Evolutionary conservation across 2,113 vertebrate genomes (phyloP).

Genomic region (Lanius ludovicianus): DNA sequence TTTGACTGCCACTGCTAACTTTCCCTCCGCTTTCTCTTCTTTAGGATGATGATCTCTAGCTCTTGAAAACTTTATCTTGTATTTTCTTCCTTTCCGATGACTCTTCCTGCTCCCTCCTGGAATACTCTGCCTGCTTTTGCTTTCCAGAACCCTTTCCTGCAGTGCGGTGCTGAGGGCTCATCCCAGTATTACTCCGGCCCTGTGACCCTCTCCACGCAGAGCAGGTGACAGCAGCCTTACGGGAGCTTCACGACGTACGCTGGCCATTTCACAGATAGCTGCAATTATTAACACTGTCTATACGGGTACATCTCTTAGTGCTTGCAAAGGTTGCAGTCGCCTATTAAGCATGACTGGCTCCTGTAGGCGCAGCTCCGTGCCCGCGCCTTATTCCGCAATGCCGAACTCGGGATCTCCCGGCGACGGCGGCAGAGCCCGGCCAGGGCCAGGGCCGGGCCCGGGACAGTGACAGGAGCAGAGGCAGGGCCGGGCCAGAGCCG

Average conservation of each 20-base stretch:
- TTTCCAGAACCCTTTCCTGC: not conserved
- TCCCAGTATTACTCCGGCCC: rapidly evolving
- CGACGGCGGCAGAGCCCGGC: rapidly evolving
- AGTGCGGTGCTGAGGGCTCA: rapidly evolving
- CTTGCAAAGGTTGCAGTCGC: not conserved
- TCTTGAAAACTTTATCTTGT: not conserved
- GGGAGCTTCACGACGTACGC: rapidly evolving
- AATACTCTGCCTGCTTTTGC: not conserved
- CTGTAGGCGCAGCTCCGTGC: rapidly evolving
- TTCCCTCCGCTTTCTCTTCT: not conserved
- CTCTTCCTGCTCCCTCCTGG: not conserved
- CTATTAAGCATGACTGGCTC: rapidly evolving
- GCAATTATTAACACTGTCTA: rapidly evolving
- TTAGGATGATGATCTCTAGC: not conserved
- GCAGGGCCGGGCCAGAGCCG: not conserved
- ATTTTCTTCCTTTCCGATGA: not conserved
- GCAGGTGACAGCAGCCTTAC: not conserved
- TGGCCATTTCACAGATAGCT: rapidly evolving
- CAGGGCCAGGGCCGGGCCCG: not conserved
- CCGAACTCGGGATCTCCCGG: rapidly evolving
- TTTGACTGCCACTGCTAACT: not conserved
- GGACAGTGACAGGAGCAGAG: rapidly evolving
- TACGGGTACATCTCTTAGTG: rapidly evolving
- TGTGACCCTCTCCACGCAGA: rapidly evolving
- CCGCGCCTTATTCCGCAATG: rapidly evolving